Evolutionary conservation across 2,888 invertebrate species (phyloP), one percentile per base, ranked within the genome.

Genomic region (Chrysolina americana): DNA sequence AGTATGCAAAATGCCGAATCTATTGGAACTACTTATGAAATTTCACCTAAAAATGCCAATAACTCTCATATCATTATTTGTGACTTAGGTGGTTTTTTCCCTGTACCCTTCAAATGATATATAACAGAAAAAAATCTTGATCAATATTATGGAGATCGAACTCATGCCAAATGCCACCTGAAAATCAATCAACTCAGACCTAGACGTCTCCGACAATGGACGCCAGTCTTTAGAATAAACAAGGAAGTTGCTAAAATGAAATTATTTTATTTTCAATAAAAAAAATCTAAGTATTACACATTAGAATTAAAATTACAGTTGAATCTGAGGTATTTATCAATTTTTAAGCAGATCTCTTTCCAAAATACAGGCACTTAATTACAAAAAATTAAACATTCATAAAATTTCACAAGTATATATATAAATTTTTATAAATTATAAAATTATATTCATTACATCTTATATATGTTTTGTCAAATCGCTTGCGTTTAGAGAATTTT

Each of bases 311-410:
- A 53, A 53, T 53, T 21, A 53, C 53, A 21, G 21, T 21, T 21
- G 19, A 21, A 53, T 21, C 19, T 21, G 19, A 53, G 17, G 28
- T 28, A 59, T n/a, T 36, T 59, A 36, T 28, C 59, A 59, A 59
- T 21, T 53, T 59, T 36, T 59, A 59, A 59, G 36, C 59, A 36
- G 59, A 59, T 59, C n/a, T 9, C 19, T 50, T 59, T 59, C 28
- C n/a, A 36, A 59, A 59, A 59, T 59, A 15, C 59, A 59, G 59
- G 36, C 59, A 59, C 59, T 59, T 59, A 59, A 59, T 36, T 28
- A 59, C n/a, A 28, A 28, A 28, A 59, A 36, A 59, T n/a, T 36
- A 59, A 59, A 59, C 36, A 36, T 59, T 53, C 53, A 53, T 53
- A 10, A 59, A 59, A 59, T 59, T 59, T 15, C 10, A 36, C 59